Evolutionary conservation across 2,888 invertebrate genomes (phyloP), one percentile per base, ranked within the genome.

Genomic region (Kuschelorhynchus macadamiae): DNA sequence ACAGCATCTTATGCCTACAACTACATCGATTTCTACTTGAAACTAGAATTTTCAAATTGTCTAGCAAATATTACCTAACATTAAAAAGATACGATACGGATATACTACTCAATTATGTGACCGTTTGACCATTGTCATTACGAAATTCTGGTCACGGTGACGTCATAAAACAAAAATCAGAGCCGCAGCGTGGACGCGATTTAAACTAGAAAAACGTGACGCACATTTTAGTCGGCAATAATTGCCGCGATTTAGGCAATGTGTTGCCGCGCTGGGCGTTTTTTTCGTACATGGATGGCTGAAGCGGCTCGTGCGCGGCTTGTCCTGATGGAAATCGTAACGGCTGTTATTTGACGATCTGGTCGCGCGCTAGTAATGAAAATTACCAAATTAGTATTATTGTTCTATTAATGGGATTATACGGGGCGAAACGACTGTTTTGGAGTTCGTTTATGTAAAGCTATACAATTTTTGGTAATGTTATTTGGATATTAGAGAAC

Each of bases 181-280:
- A 52, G 41, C 60, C 78, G 72, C 74, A 47, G 50, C 41, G 33
- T 69, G 73, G 75, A 75, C 74, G n/a, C n/a, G 75, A 77, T 78
- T 81, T 80, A 80, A 81, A 81, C 81, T 81, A 82, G 81, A 81
- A 82, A 82, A 82, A 81, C 82, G 82, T 82, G 82, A 81, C 79
- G 80, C 78, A 78, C 81, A 82, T 82, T 72, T 77, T 80, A 80
- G 81, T 81, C 80, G 81, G 79, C 75, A 78, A 81, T 81, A 80
- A 81, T 80, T 78, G 78, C 69, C 70, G 66, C 70, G 67, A 70
- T 72, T 70, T 60, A 18, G 65, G 42, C 69, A 55, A 61, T 33
- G 65, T 65, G 69, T 32, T 61, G 64, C 53, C 47, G 32, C 41
- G 57, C 14, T 25, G 67, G 62, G 41, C 49, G 41, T 62, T 62